These are phyloP conservation scores for Muntiacus reevesi DNA, from an alignment of 2,113 vertebrate genomes.

Conservation along the genomic window DNA sequence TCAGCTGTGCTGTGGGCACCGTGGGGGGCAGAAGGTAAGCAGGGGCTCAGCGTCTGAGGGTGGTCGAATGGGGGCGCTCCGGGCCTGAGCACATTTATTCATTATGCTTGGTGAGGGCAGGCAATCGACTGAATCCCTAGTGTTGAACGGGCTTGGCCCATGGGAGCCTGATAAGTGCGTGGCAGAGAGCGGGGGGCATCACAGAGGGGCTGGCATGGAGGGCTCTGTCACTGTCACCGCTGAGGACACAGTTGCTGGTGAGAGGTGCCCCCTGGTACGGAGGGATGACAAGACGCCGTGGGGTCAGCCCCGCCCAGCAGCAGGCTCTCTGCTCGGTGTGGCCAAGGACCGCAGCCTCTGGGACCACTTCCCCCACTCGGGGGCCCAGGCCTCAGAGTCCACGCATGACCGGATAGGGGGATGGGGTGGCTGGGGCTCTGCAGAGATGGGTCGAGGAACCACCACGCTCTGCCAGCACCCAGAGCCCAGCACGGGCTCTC, in stretches of 20 bases:
- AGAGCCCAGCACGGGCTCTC: neutral
- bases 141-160: neutral
- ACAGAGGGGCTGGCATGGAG: neutral
- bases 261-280: neutral
- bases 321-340: neutral
- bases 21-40: neutral
- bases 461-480: neutral
- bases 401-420: accelerated
- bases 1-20: neutral
- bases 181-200: neutral
- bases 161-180: too few relatives aligned
- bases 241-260: neutral
- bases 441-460: neutral
- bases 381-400: neutral
- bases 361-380: neutral
- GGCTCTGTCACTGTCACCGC: neutral
- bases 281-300: neutral
- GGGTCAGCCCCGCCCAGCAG: neutral
- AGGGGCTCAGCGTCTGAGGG: neutral
- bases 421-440: neutral
- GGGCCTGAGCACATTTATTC: neutral
- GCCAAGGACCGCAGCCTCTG: neutral
- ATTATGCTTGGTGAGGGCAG: neutral
- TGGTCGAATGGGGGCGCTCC: neutral
- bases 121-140: neutral